A percentile compares a stretch with the other conserved stretches of the same genome.
Conservation (phyloP, 92 coral and sea anemone genomes). For the Epizoanthus ramosus region DNA sequence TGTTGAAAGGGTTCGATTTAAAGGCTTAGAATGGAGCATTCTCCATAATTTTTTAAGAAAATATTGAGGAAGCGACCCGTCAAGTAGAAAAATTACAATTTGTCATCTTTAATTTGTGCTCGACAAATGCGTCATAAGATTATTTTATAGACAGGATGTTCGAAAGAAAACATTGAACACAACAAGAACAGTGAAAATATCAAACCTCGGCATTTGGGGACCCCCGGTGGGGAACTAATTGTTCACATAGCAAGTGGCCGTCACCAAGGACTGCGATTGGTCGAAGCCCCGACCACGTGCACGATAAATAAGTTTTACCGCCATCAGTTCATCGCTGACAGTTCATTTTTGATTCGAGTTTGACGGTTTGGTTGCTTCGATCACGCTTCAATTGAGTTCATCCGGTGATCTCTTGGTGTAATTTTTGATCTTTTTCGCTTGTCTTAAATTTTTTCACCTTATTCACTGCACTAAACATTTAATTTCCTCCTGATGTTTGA, state of each 20-base stretch:
- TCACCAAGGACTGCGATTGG: conserved; percentile 41
- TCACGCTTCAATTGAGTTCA: conserved; percentile 80
- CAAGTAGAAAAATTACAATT: conserved; percentile 36
- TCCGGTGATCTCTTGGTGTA: conserved; percentile 92
- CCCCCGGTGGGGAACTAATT: conserved; percentile 37
- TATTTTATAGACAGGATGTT: conserved; percentile 42
- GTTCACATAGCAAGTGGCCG: conserved; percentile 29
- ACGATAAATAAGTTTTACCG: conserved; percentile 95
- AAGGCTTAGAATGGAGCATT: neutral
- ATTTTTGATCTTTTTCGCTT: conserved; percentile 76
- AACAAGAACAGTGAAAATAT: conserved; percentile 25
- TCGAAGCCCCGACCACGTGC: conserved; percentile 83
- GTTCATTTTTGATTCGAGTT: conserved; percentile 98
- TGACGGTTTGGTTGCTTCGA: conserved; percentile 68
- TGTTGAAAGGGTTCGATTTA: conserved; percentile 20
- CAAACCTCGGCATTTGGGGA: conserved; percentile 37
- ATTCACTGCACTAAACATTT: conserved; percentile 20
- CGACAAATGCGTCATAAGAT: conserved; percentile 45
- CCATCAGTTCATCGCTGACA: conserved; percentile 80
- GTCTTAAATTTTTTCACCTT: conserved; percentile 44
- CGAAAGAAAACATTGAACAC: conserved; percentile 14
- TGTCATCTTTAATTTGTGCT: conserved; percentile 40
- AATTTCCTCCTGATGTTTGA: conserved; percentile 73
- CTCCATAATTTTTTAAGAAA: conserved; percentile 22
- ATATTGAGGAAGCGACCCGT: conserved; percentile 33